A percentile compares a stretch with the other conserved stretches of the same genome.
These are phyloP conservation scores for Polyommatus iphigenia DNA, from an alignment of 2,888 invertebrate genomes.

Conservation along the genomic window DNA sequence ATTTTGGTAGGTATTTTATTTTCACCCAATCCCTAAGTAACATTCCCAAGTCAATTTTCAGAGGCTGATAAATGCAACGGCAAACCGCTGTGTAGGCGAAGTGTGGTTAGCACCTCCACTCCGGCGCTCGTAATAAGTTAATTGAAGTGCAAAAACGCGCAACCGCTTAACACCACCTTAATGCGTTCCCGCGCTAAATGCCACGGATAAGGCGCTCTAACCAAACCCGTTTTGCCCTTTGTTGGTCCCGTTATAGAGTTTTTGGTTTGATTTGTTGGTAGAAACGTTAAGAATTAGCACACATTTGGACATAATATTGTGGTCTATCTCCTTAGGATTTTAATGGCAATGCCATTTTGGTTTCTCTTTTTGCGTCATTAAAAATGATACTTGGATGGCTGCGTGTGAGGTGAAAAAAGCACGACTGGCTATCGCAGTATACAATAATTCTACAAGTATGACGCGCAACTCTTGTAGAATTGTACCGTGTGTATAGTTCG, in stretches of 20 bases:
- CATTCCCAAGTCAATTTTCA: conserved; percentile 13
- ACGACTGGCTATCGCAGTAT: too few species aligned
- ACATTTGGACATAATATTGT: background rate
- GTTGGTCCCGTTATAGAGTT: conserved; percentile 3
- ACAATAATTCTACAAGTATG: too few species aligned
- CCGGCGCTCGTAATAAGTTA: conserved; percentile 67
- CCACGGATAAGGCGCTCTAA: conserved; percentile 43
- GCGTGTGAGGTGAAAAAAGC: too few species aligned
- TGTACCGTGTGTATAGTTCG: too few species aligned
- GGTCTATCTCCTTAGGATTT: too few species aligned
- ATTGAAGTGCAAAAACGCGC: conserved; percentile 76
- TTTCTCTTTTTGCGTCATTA: too few species aligned
- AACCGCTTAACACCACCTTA: conserved; percentile 58
- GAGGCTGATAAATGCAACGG: conserved; percentile 29
- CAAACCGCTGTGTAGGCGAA: conserved; percentile 41
- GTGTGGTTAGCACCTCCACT: conserved; percentile 53
- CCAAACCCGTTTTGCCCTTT: conserved; percentile 39
- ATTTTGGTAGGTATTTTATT: too few species aligned
- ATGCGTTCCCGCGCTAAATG: conserved; percentile 56
- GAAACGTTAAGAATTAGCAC: background rate
- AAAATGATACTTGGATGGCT: too few species aligned
- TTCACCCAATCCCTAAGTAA: background rate
- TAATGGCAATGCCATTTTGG: too few species aligned
- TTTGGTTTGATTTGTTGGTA: background rate
- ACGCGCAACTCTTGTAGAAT: too few species aligned